Evolutionary conservation across 1,140 invertebrate species (phyloP), one percentile per base, ranked within the genome.

Genomic region (Caerostris extrusa): DNA sequence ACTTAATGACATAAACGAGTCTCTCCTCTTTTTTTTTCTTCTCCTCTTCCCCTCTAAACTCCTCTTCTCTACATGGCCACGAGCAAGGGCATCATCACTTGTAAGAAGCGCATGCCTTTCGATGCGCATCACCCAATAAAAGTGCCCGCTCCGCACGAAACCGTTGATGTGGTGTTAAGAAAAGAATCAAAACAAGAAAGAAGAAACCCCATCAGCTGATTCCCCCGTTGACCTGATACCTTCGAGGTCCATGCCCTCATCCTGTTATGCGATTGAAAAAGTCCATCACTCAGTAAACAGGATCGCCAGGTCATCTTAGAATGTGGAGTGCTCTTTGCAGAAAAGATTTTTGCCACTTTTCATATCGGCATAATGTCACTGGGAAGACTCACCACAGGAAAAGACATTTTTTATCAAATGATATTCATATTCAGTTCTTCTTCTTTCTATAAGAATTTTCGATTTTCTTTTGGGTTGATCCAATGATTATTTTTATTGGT

Each of bases 211-310:
- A 55, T 56, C 87, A 89, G 87, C 60, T 89, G 87, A 89, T 89
- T 69, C 87, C 87, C 87, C 87, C 50, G 87, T 89, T 89, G 87
- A 89, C 87, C 87, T 55, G 87, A 89, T 89, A 86, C 56, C 81
- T 61, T 86, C 19, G 87, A 89, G 87, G 87, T 89, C 87, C 69
- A 89, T 89, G 87, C 50, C 87, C 87, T 69, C 87, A 50, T 55
- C 85, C 34, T 14, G 58, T 89, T 69, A 61, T 34, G 58, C 85
- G 58, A 58, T 58, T n/a, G 58, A 89, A 53, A 50, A 10, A 50
- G 61, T 61, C 50, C 61, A 34, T 34, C 34, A 34, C 34, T 34
- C 34, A 34, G 14, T 69, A 89, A 89, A 89, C 87, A 89, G 87
- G 87, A 89, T 89, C 87, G 87, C 61, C 61, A 19, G 87, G 87